Base-by-base conservation (phyloP, 2,888 invertebrate species). In the Plebejus argus region DNA sequence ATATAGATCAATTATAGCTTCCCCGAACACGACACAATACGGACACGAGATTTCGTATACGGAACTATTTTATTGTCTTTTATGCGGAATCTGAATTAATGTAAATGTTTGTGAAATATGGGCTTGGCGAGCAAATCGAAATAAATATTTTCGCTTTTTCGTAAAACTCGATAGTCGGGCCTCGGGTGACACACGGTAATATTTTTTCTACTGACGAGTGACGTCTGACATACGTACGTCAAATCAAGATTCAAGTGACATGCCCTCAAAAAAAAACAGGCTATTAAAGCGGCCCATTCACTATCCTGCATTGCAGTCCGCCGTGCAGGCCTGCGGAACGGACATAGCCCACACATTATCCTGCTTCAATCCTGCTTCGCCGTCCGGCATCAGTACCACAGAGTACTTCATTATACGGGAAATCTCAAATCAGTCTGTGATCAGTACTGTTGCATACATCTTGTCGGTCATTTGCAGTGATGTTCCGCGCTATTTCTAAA, bases 1-100 rank as follows among this genome's bases (percentile, higher is more conserved):
- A 76, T 66, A 76, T 53, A 70, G 70, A 70, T 71, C 77, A 77
- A 77, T 28, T 74, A 74, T 20, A 74, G 74, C 49, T 74, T 72
- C 49, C 49, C 39, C 23, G 74, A 53, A 7, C 74, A 49, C 28
- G 15, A 53, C 74, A 53, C 74, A 15, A 49, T 23, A 53, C 49
- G 74, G 53, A 74, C 49, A 74, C 74, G 2, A 49, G 28, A 15
- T 28, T 45, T 53, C 53, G 23, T 74, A 23, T 53, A 74, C 23
- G 7, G 23, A 6, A 23, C 23, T 12, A 3, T 74, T 53, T 74
- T 74, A 53, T 53, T 49, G 53, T 74, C 53, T 53, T 53, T 49
- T 45, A 12, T 23, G 15, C 7, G 74, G 74, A 74, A 23, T 74
- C 7, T 18, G 49, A 49, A 74, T 28, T 15, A 1, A 5, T 20